These are phyloP conservation scores for Albula goreensis DNA, from an alignment of 2,113 vertebrate genomes.

Conservation along the genomic window DNA sequence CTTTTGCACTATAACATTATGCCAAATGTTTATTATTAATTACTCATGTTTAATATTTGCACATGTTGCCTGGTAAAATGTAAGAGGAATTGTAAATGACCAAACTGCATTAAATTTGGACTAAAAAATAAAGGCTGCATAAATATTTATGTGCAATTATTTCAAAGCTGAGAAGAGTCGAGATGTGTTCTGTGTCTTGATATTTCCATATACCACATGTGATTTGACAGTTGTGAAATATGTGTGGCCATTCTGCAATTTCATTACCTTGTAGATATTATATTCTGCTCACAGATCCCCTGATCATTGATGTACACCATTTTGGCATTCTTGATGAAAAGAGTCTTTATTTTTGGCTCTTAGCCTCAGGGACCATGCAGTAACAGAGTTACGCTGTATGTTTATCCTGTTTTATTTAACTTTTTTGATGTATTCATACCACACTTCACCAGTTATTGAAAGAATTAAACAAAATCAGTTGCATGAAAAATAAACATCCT, in stretches of 20 bases:
- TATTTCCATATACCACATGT: slow-evolving; percentile 5
- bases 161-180: not conserved
- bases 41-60: not conserved
- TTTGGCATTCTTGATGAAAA: not conserved
- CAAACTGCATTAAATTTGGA: not conserved
- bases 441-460: not conserved
- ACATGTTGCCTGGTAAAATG: not conserved
- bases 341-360: slow-evolving; percentile 2
- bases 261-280: slow-evolving; percentile 31
- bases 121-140: not conserved
- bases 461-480: not conserved
- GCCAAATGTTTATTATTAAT: not conserved
- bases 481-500: not conserved
- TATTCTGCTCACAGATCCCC: not conserved
- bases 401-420: not conserved
- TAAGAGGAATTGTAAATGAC: not conserved
- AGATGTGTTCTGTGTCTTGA: not conserved
- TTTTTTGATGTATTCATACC: not conserved
- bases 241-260: not conserved
- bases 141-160: not conserved
- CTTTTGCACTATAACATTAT: not conserved
- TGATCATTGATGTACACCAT: not conserved
- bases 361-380: not conserved
- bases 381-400: not conserved
- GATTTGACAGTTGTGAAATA: slow-evolving; percentile 24